Evolutionary conservation across 1,140 invertebrate species (phyloP).

Genomic region (Lasioglossum baleicum): DNA sequence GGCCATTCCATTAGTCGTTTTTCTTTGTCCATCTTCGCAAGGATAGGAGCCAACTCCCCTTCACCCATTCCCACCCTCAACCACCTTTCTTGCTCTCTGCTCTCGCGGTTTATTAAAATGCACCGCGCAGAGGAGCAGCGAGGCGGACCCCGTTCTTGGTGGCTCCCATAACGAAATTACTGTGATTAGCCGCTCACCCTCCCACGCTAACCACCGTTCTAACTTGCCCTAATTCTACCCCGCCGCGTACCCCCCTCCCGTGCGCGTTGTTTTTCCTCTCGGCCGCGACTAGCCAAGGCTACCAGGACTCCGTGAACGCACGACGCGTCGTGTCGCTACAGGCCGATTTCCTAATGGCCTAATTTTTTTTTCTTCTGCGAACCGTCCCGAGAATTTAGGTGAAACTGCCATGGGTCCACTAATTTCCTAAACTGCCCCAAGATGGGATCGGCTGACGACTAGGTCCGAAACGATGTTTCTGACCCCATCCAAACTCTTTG

Average conservation of each 20-base stretch:
- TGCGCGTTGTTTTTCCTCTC: conserved; percentile 26
- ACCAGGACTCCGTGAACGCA: not conserved
- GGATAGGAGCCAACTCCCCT: conserved; percentile 12
- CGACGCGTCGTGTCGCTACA: conserved; percentile 13
- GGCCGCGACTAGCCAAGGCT: conserved; percentile 41
- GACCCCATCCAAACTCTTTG: not conserved
- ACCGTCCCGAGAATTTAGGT: not conserved
- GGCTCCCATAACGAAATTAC: conserved; percentile 70
- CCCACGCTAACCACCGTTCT: conserved; percentile 71
- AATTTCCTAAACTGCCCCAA: not conserved
- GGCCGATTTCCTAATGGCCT: conserved; percentile 29
- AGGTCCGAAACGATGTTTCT: not conserved
- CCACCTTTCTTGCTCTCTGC: conserved; percentile 27
- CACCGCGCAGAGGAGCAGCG: conserved; percentile 46
- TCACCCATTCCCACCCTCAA: conserved; percentile 1
- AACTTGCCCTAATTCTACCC: conserved; percentile 64
- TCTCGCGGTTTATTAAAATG: conserved; percentile 67
- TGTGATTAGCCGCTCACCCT: conserved; percentile 69
- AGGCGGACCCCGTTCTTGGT: conserved; percentile 50
- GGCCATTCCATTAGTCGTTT: not conserved
- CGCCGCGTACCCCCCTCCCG: conserved; percentile 28
- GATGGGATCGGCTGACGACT: not conserved
- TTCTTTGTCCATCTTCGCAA: not conserved
- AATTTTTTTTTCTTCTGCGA: conserved; percentile 34
- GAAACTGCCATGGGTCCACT: not conserved